These are phyloP conservation scores for Linnaemya tessellans DNA, from an alignment of 2,888 invertebrate genomes.

Conservation along the genomic window DNA sequence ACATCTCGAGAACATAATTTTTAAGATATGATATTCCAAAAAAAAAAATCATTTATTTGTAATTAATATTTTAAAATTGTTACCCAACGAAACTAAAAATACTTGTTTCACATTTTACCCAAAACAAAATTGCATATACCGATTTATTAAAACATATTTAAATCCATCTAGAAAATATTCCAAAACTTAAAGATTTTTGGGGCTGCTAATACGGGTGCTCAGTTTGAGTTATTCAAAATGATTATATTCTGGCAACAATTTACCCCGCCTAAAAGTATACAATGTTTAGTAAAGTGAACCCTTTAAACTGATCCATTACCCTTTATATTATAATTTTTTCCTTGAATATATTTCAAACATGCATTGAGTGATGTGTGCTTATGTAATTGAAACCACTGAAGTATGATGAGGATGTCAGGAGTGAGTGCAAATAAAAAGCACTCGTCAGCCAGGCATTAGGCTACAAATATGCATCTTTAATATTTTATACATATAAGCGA, in stretches of 20 bases:
- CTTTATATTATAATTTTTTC: not conserved
- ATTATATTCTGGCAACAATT: conserved; percentile 17
- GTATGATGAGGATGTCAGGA: conserved; percentile 9
- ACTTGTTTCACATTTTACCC: too few relatives aligned
- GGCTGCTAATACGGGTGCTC: not conserved
- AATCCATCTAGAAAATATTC: too few relatives aligned
- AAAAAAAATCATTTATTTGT: too few relatives aligned
- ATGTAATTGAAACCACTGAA: conserved; percentile 11
- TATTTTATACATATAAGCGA: not conserved
- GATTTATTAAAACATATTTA: too few relatives aligned
- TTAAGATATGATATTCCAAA: too few relatives aligned
- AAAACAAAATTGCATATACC: too few relatives aligned
- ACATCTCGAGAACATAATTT: too few relatives aligned
- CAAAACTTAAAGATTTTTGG: too few relatives aligned
- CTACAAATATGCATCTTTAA: not conserved
- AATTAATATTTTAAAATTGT: too few relatives aligned
- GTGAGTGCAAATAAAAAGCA: conserved; percentile 13
- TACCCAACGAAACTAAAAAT: too few relatives aligned
- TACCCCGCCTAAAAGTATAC: conserved; percentile 3
- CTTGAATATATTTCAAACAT: conserved; percentile 21
- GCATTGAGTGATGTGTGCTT: conserved; percentile 29
- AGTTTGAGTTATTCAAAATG: not conserved
- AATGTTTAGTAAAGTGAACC: conserved; percentile 10
- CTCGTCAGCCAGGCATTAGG: conserved; percentile 19
- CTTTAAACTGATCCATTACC: conserved; percentile 43